These are phyloP conservation scores for Metaphire vulgaris DNA, from an alignment of 1,140 invertebrate species.

Conservation along the genomic window DNA sequence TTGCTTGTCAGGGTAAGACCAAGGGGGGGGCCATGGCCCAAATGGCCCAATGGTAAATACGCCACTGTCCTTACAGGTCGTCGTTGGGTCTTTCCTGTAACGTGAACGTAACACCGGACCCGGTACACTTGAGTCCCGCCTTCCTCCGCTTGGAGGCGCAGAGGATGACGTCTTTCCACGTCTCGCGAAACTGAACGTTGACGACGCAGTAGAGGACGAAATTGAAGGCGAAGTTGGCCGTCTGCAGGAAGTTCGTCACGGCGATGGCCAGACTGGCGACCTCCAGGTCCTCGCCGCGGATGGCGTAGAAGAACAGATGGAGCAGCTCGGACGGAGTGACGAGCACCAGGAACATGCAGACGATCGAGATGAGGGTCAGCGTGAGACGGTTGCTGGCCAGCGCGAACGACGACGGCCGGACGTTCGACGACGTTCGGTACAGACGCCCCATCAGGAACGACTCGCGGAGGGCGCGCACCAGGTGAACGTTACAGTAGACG, in stretches of 20 bases:
- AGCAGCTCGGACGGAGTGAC: slow-evolving; percentile 22
- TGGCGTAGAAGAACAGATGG: not conserved
- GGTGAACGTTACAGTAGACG: not conserved
- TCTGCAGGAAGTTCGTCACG: slow-evolving; percentile 48
- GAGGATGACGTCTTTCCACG: slow-evolving; percentile 14
- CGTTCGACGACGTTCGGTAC: not conserved
- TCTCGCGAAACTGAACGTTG: slow-evolving; percentile 46
- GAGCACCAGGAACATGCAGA: slow-evolving; percentile 22
- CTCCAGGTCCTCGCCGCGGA: not conserved
- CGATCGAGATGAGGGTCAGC: slow-evolving; percentile 19
- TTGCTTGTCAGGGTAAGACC: too few species aligned
- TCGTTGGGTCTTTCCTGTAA: too few species aligned
- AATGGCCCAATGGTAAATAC: too few species aligned
- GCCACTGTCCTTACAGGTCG: too few species aligned
- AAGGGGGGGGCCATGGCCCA: too few species aligned
- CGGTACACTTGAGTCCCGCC: too few species aligned
- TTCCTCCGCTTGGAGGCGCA: too few species aligned
- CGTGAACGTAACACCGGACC: too few species aligned
- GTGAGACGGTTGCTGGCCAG: slow-evolving; percentile 5
- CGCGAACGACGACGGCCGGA: slow-evolving; percentile 2
- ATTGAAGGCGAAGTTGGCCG: slow-evolving; percentile 46
- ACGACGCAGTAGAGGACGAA: slow-evolving; percentile 48
- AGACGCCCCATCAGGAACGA: not conserved
- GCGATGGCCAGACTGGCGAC: not conserved
- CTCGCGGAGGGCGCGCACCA: slow-evolving; percentile 1